Percentiles rank a stretch among this genome's conserved stretches.
Conservation (phyloP, 1,140 invertebrate species). For the Episyrphus balteatus region DNA sequence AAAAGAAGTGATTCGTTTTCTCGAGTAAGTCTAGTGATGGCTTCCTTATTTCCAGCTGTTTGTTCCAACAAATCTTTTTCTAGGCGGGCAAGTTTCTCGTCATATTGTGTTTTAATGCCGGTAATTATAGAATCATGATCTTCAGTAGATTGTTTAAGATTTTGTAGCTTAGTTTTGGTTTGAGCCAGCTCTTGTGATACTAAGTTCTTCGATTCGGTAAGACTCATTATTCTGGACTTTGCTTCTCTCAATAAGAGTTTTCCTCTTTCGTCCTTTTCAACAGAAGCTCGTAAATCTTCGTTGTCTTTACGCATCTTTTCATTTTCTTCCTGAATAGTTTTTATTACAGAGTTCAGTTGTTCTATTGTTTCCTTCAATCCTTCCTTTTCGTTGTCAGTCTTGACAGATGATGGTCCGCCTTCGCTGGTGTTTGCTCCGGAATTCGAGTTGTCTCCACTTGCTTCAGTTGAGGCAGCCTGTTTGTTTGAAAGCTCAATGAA, state of each 20-base stretch:
- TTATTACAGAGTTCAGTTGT: slow-evolving; percentile 50
- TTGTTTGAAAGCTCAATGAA: slow-evolving; percentile 58
- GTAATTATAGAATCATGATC: slow-evolving; percentile 49
- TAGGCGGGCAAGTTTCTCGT: slow-evolving; percentile 53
- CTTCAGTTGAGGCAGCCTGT: slow-evolving; percentile 36
- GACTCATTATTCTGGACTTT: slow-evolving; percentile 54
- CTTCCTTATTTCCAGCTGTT: slow-evolving; percentile 48
- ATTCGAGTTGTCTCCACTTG: slow-evolving; percentile 37
- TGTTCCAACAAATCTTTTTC: slow-evolving; percentile 67
- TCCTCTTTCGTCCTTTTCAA: slow-evolving; percentile 60
- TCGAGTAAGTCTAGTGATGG: slow-evolving; percentile 47
- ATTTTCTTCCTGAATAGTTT: slow-evolving; percentile 45
- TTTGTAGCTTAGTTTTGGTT: slow-evolving; percentile 14
- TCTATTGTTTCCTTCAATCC: slow-evolving; percentile 42
- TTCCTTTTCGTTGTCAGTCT: slow-evolving; percentile 36
- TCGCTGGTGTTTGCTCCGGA: slow-evolving; percentile 34
- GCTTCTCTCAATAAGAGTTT: slow-evolving; percentile 61
- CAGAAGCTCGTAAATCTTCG: slow-evolving; percentile 50
- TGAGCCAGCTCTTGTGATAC: slow-evolving; percentile 45
- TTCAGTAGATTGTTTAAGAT: slow-evolving; percentile 32
- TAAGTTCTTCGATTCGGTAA: slow-evolving; percentile 54
- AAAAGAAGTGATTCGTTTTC: slow-evolving; percentile 66
- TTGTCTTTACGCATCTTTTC: slow-evolving; percentile 59
- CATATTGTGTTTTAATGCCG: slow-evolving; percentile 59
- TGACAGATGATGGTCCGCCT: slow-evolving; percentile 37